A percentile compares a stretch with the other conserved stretches of the same genome.
These are phyloP conservation scores for Alaudala cheleensis DNA, from an alignment of 2,113 vertebrate genomes.

Conservation along the genomic window DNA sequence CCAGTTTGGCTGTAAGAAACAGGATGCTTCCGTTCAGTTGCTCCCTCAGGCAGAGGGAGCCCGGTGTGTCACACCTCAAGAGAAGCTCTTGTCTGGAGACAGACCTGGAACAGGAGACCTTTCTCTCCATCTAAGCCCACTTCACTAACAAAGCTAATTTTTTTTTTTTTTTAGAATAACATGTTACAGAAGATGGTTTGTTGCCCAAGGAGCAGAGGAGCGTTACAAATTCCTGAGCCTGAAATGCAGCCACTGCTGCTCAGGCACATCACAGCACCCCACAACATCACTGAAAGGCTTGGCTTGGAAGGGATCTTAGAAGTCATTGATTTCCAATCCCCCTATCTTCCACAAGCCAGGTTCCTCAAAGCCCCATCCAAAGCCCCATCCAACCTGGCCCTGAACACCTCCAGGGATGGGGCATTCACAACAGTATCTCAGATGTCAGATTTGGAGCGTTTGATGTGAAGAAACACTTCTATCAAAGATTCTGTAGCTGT, in stretches of 20 bases:
- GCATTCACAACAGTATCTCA: not conserved
- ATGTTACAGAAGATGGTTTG: not conserved
- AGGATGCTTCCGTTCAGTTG: rapidly evolving
- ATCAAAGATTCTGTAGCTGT: not conserved
- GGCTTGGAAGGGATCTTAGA: not conserved
- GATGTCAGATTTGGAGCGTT: not conserved
- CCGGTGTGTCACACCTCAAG: not conserved
- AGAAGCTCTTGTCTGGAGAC: not conserved
- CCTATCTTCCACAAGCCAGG: not conserved
- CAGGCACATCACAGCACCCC: not conserved
- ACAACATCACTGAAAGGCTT: not conserved
- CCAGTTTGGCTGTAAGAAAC: not conserved
- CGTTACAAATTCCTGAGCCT: not conserved
- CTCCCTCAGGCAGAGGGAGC: not conserved
- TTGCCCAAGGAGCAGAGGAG: not conserved
- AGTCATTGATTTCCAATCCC: not conserved
- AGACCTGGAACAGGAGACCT: not conserved
- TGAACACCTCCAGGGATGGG: not conserved
- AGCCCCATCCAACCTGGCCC: not conserved
- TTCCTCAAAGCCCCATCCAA: not conserved
- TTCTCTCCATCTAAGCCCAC: not conserved
- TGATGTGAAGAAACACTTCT: not conserved
- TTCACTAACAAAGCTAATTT: not conserved
- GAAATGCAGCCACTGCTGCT: not conserved
- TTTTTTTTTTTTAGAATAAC: not conserved